Conservation (phyloP, 1,140 invertebrate species). For the Formica selysi region DNA sequence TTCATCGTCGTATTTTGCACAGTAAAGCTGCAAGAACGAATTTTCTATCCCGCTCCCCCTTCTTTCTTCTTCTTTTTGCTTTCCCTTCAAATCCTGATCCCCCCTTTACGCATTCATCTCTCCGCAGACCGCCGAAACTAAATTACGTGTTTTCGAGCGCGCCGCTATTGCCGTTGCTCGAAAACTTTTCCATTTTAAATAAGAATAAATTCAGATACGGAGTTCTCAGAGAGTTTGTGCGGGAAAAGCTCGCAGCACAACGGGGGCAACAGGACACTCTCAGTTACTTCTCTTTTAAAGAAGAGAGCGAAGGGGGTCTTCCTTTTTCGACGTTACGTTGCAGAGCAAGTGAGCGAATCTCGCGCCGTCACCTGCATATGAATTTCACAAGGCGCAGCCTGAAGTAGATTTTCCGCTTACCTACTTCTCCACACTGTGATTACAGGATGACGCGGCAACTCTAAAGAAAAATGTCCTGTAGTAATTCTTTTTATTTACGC, state of each 20-base stretch:
- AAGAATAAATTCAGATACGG: slow-evolving; percentile 82
- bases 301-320: not conserved
- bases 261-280: slow-evolving; percentile 46
- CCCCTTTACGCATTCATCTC: slow-evolving; percentile 44
- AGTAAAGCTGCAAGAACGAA: slow-evolving; percentile 43
- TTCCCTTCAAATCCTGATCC: slow-evolving; percentile 9
- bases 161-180: slow-evolving; percentile 30
- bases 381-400: slow-evolving; percentile 45
- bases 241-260: slow-evolving; percentile 9
- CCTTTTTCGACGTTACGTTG: not conserved
- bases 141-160: slow-evolving; percentile 80
- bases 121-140: slow-evolving; percentile 74
- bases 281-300: not conserved
- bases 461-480: slow-evolving; percentile 22
- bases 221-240: slow-evolving; percentile 36
- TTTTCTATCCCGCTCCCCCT: slow-evolving; percentile 19
- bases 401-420: slow-evolving; percentile 54
- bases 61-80: not conserved
- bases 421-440: slow-evolving; percentile 17
- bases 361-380: slow-evolving; percentile 57
- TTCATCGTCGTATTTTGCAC: slow-evolving; percentile 53
- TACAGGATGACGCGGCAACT: slow-evolving; percentile 16
- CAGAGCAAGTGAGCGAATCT: slow-evolving; percentile 28
- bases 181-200: slow-evolving; percentile 84
- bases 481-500: slow-evolving; percentile 27